These are phyloP conservation scores for Geococcyx californianus DNA, from an alignment of 2,113 vertebrate genomes.

Conservation along the genomic window DNA sequence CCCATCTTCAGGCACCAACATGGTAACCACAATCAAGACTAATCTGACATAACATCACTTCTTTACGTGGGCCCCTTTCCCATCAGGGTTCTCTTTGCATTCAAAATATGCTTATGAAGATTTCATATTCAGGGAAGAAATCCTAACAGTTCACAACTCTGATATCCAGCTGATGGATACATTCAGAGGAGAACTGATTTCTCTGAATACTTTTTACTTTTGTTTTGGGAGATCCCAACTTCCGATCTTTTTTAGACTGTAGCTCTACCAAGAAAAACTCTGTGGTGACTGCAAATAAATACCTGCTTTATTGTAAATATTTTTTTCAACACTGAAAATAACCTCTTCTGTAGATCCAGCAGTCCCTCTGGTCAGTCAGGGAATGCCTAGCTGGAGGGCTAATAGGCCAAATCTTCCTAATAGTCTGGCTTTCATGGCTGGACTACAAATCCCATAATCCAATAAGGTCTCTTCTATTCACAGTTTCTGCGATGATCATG, in stretches of 20 bases:
- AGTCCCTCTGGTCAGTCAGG: no score
- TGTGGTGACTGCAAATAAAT: background rate
- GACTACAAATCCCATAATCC: background rate
- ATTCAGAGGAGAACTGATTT: background rate
- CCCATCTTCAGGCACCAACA: background rate
- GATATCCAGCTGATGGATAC: background rate
- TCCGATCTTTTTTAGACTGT: background rate
- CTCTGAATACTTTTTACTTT: background rate
- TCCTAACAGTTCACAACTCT: background rate
- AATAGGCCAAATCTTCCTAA: background rate
- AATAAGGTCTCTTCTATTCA: background rate
- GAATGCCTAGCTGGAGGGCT: background rate
- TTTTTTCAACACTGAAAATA: background rate
- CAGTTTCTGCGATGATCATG: background rate
- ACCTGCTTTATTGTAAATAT: background rate
- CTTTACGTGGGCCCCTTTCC: background rate
- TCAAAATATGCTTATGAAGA: background rate
- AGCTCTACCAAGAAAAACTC: background rate
- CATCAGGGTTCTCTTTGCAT: background rate
- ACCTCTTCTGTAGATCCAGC: background rate
- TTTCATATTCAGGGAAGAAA: background rate
- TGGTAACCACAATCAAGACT: background rate
- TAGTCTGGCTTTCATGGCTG: rapidly evolving
- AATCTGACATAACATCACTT: background rate
- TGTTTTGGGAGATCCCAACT: background rate